phyloP scores from a whole-genome alignment of 2,888 invertebrate species.

The Drosophila mulleri region DNA sequence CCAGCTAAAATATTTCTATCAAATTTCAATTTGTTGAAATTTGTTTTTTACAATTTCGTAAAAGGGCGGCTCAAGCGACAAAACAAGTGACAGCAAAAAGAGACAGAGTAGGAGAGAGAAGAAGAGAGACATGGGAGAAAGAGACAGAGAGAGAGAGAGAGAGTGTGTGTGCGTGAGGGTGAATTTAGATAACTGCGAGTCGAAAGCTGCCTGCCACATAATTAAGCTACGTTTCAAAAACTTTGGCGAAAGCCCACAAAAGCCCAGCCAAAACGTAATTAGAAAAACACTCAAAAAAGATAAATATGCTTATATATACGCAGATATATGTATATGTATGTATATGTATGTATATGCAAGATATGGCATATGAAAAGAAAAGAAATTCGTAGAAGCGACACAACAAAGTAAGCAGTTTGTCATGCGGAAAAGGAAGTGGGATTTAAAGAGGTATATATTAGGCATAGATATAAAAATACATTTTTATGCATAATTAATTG shows the following conservation, averaged over 20 bases:
- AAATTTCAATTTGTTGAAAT: constrained; percentile 77
- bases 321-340: not conserved
- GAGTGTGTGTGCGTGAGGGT: not conserved
- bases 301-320: constrained; percentile 12
- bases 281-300: constrained; percentile 56
- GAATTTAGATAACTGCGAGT: constrained; percentile 23
- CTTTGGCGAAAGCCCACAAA: constrained; percentile 71
- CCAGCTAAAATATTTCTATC: constrained; percentile 72
- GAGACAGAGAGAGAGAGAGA: not conserved
- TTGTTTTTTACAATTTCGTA: constrained; percentile 61
- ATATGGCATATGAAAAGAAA: not conserved
- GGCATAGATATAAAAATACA: constrained; percentile 15
- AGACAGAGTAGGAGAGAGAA: not conserved
- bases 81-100: constrained; percentile 12
- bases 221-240: constrained; percentile 70
- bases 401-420: not conserved
- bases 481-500: constrained; percentile 75
- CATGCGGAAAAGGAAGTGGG: constrained; percentile 1
- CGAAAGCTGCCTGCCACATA: constrained; percentile 59
- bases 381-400: not conserved
- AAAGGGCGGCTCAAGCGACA: constrained; percentile 21
- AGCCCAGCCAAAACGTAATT: constrained; percentile 60
- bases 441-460: constrained; percentile 9
- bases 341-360: not conserved
- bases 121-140: no score